Percentiles rank a stretch among this genome's conserved stretches.
These are phyloP conservation scores for Podarcis cretensis DNA, from an alignment of 2,113 vertebrate genomes.

Conservation along the genomic window DNA sequence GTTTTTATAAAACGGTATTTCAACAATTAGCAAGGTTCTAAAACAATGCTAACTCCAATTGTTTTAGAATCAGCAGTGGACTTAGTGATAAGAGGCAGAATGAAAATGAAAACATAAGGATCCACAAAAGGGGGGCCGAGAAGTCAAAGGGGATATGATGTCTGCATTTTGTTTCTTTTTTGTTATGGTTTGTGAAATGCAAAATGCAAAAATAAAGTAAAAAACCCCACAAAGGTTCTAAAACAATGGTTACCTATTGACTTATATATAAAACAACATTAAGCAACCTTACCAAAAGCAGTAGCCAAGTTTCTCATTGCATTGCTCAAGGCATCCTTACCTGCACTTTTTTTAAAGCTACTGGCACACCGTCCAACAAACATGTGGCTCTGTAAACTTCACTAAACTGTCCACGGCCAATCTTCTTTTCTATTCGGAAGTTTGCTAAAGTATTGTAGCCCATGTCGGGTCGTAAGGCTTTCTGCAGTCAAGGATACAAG, in stretches of 20 bases:
- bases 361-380: slow-evolving; percentile 89
- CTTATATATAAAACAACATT: neutral
- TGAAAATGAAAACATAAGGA: too few relatives aligned
- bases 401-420: slow-evolving; percentile 96
- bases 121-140: too few relatives aligned
- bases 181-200: too few relatives aligned
- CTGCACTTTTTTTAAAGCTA: slow-evolving; percentile 98
- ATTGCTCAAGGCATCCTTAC: slow-evolving; percentile 72
- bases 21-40: neutral
- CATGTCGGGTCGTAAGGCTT: slow-evolving; percentile 92
- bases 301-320: neutral
- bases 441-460: slow-evolving; percentile 93
- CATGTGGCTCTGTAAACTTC: slow-evolving; percentile 96
- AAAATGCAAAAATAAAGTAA: too few relatives aligned
- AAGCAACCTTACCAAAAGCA: neutral
- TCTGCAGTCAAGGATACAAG: slow-evolving; percentile 76
- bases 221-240: neutral
- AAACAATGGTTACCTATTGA: rapidly evolving
- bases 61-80: too few relatives aligned
- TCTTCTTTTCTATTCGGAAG: slow-evolving; percentile 97
- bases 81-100: neutral
- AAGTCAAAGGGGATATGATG: too few relatives aligned
- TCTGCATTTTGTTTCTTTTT: too few relatives aligned
- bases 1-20: neutral
- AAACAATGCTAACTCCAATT: neutral